A percentile compares a stretch with the other conserved stretches of the same genome.
Evolutionary conservation across 2,113 vertebrate genomes (phyloP).

Genomic region (Neofelis nebulosa): DNA sequence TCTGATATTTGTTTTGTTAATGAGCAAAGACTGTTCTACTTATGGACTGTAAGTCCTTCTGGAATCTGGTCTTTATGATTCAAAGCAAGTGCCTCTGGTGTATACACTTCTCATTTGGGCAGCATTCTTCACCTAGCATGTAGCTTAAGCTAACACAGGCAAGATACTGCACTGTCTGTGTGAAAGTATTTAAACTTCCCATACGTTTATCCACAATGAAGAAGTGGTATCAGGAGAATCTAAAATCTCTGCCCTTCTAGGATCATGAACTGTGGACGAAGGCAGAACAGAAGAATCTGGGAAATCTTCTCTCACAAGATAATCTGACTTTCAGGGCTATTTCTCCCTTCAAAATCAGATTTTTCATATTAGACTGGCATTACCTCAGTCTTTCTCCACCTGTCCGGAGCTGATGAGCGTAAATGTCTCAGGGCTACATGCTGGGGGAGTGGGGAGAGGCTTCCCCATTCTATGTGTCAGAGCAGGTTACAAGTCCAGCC

Average conservation of each 20-base stretch:
- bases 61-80: not conserved
- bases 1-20: not conserved
- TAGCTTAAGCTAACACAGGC: not conserved
- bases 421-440: not conserved
- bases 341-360: not conserved
- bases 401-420: not conserved
- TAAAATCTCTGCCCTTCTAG: not conserved
- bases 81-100: not conserved
- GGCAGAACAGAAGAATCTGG: not conserved
- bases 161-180: not conserved
- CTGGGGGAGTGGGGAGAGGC: not conserved
- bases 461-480: not conserved
- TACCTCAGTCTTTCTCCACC: not conserved
- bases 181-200: not conserved
- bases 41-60: not conserved
- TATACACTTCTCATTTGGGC: not conserved
- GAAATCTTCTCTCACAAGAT: not conserved
- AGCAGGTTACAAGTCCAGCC: not conserved
- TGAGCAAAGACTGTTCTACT: not conserved
- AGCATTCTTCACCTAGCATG: not conserved
- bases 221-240: not conserved
- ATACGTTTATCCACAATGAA: not conserved
- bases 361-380: not conserved
- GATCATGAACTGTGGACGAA: not conserved
- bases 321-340: not conserved